A percentile compares a stretch with the other conserved stretches of the same genome.
Conservation (phyloP, 2,113 vertebrate species). For the Elephas maximus region DNA sequence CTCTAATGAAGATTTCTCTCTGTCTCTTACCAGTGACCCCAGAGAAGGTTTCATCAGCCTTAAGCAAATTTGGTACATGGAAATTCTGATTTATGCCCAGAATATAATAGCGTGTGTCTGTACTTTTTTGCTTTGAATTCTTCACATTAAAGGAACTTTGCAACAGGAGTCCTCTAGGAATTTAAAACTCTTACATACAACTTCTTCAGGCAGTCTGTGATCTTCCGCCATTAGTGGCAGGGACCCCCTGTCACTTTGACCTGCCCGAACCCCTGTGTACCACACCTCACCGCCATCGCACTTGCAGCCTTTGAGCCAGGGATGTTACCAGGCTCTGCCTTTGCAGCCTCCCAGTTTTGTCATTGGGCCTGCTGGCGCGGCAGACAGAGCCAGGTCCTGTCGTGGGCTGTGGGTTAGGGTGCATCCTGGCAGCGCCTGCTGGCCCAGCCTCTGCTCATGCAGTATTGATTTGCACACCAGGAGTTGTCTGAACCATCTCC, state of each 20-base stretch:
- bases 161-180: constrained; percentile 7
- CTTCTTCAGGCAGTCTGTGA: background rate
- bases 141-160: constrained; percentile 31
- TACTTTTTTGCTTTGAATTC: constrained; percentile 45
- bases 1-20: background rate
- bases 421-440: background rate
- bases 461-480: background rate
- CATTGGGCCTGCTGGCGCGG: background rate
- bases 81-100: background rate
- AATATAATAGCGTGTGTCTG: background rate
- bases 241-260: background rate
- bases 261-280: background rate
- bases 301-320: background rate
- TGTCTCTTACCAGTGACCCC: background rate
- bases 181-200: background rate
- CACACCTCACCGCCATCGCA: background rate
- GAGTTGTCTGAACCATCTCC: background rate
- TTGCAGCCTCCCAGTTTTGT: background rate
- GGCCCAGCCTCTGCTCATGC: background rate
- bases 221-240: background rate
- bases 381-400: background rate
- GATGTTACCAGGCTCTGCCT: background rate
- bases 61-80: background rate
- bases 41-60: background rate
- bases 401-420: background rate